Base-by-base conservation (phyloP, 1,140 invertebrate species). In the Littorina saxatilis region DNA sequence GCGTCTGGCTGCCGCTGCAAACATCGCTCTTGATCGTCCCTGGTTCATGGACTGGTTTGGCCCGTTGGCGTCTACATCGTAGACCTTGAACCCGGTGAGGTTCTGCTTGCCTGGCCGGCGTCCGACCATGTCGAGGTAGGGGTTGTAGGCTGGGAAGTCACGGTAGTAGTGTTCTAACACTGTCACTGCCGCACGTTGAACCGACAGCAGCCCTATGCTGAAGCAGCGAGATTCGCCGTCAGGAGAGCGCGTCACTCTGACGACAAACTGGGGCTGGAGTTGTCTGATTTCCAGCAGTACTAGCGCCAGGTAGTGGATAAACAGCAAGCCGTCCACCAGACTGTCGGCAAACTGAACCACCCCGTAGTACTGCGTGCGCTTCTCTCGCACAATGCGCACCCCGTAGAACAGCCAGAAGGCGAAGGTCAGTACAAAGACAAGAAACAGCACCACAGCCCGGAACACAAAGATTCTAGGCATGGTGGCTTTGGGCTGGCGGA, bases 361-460 rank as follows among this genome's bases (percentile, higher is more conserved):
- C 70, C 95, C 95, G 73, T 89, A 20, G 29, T 74, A 80, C 35
- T 47, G 80, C 32, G 83, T 79, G 40, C 81, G 84, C 73, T 79
- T 91, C 83, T 87, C 90, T 78, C 83, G 91, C 88, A 89, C 93
- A 90, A 83, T 94, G 81, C 84, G 97, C 95, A 94, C 98, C 96
- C 97, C 95, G 90, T 99, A 99, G 92, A 99, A 99, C 0, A 99
- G 93, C 98, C 98, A 99, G 93, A 98, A 99, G 23, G 97, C 96
- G 93, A 99, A 98, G 79, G 96, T 97, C 90, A 98, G 96, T 17
- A 99, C 94, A 72, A 98, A 95, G n/a, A 98, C 95, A 50, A 99
- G 94, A 20, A 97, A 94, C 70, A 99, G 93, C 32, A 99, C 95
- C 84, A 97, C 94, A 0, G 97, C 96, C 87, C 97, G 94, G 90